Percentiles rank a stretch among this genome's conserved stretches.
Conservation (phyloP, 2,888 invertebrate species). For the Phortica okadai region DNA sequence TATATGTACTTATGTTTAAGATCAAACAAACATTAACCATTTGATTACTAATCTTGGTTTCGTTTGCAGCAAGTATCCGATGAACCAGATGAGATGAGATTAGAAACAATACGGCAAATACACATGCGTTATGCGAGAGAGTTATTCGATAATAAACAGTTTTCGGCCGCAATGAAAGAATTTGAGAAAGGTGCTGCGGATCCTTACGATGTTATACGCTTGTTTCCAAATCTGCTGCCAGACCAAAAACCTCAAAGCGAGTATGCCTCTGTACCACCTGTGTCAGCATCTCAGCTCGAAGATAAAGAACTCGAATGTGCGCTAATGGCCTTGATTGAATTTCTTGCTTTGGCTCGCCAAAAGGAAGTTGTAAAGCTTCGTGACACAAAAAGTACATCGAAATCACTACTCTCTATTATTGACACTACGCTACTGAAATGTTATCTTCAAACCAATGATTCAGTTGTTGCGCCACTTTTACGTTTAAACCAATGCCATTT, state of each 20-base stretch:
- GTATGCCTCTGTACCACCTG: conserved; percentile 52
- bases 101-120: conserved; percentile 89
- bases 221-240: conserved; percentile 90
- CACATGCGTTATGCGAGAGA: conserved; percentile 94
- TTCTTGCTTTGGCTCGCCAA: conserved; percentile 87
- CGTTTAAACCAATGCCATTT: conserved; percentile 94
- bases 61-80: conserved; percentile 86
- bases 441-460: conserved; percentile 97
- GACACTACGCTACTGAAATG: conserved; percentile 98
- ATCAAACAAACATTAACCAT: not conserved
- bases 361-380: conserved; percentile 73
- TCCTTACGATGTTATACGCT: conserved; percentile 94
- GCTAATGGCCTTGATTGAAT: conserved; percentile 91
- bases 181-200: conserved; percentile 94
- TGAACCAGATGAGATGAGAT: conserved; percentile 87
- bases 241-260: conserved; percentile 65
- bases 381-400: conserved; percentile 70
- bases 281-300: conserved; percentile 78
- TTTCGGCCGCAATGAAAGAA: conserved; percentile 92
- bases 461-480: conserved; percentile 92
- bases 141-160: conserved; percentile 92
- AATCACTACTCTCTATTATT: conserved; percentile 88
- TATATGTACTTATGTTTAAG: not conserved
- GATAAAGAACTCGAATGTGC: conserved; percentile 93
- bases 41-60: not conserved